Evolutionary conservation across 2,888 invertebrate genomes (phyloP).

Genomic region (Lycophotia porphyrea): DNA sequence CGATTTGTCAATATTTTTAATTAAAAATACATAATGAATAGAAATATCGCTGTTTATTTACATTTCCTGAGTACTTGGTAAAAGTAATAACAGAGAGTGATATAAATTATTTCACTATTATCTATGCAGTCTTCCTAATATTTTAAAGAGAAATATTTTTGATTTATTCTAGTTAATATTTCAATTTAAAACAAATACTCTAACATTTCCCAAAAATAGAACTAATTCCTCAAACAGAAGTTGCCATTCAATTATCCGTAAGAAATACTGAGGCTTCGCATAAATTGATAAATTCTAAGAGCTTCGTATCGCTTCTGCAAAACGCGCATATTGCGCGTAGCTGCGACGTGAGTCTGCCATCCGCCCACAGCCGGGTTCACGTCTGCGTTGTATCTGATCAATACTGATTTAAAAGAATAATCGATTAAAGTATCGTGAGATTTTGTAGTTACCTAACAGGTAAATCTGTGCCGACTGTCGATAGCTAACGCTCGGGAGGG

Average conservation of each 20-base stretch:
- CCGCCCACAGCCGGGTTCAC: not conserved
- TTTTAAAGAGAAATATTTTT: not conserved
- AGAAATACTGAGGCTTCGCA: not conserved
- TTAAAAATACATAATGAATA: not conserved
- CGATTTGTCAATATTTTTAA: not conserved
- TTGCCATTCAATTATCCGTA: not conserved
- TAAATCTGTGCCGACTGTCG: not conserved
- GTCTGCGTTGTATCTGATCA: slow-evolving; percentile 5
- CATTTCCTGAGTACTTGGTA: not conserved
- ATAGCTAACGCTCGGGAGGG: not conserved
- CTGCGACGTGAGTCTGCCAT: not conserved
- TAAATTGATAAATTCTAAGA: slow-evolving; percentile 2
- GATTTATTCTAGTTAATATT: not conserved
- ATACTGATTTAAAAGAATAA: not conserved
- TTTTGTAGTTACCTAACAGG: no score
- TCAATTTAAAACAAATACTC: not conserved
- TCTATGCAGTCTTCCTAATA: no score
- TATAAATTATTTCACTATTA: no score
- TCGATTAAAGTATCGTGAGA: not conserved
- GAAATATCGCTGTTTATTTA: not conserved
- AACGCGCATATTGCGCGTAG: not conserved
- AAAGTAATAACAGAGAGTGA: no score
- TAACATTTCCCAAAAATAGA: no score
- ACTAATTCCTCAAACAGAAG: not conserved
- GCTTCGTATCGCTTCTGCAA: not conserved